Base-by-base conservation (phyloP, 2,888 invertebrate species). In the Tipula helvola region DNA sequence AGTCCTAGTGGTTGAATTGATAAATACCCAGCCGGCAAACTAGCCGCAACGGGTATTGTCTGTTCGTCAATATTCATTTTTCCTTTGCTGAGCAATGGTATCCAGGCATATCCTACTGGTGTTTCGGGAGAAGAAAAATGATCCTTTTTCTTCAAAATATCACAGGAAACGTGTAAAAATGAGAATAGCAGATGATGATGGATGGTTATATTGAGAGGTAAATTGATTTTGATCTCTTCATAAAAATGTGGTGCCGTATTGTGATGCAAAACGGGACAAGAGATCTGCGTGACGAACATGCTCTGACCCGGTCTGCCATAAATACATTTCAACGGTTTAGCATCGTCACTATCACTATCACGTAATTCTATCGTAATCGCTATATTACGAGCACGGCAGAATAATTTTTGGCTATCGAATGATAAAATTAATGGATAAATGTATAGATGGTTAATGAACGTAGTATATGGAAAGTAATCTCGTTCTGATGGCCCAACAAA, bases 131-230 rank as follows among this genome's bases (percentile, higher is more conserved):
- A 88, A 16, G 96, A 93, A 87, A 95, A 94, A 44, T 95, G 93
- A 88, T 96, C 96, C 87, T 95, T 94, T 90, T 96, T 96, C 91
- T 96, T 96, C 86, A 96, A 94, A 88, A 96, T 93, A 92, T 97
- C 96, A 90, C 99, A 98, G 87, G 98, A 97, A 88, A 99, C 96
- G 91, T 99, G 99, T 90, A 97, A 96, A 92, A 99, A 99, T 3
- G 97, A 97, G 92, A 99, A 99, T 86, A 99, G 93, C 87, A 99
- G 92, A 90, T 99, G 99, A 91, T 99, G 99, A 86, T 95, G 95
- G 0, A 95, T 92, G 83, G 96, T 95, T 86, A 99, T 92, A 88
- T 97, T 95, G 18, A 97, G 94, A 0, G 99, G 99, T 47, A 99
- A 92, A 36, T 95, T 94, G 87, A 99, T 93, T 93, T 99, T 99